Conservation (phyloP, 2,113 vertebrate genomes). For the Antechinus flavipes region DNA sequence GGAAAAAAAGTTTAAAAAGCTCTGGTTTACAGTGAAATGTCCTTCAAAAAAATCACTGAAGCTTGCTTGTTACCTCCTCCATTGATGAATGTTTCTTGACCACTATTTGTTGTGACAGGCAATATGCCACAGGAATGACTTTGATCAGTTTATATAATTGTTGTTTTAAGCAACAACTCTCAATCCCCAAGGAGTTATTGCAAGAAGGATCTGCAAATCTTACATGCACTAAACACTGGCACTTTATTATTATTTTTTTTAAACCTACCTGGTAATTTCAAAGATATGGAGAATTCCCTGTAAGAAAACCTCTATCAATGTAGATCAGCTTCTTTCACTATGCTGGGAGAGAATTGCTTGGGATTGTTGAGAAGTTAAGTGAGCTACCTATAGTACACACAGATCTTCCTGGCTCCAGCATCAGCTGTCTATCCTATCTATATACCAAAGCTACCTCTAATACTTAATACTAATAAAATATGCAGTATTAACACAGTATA, state of each 20-base stretch:
- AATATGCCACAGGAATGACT: background rate
- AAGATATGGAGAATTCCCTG: background rate
- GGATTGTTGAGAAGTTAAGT: background rate
- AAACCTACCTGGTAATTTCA: background rate
- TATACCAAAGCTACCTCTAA: background rate
- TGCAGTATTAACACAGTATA: background rate
- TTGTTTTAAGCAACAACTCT: background rate
- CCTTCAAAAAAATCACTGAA: conserved; percentile 22
- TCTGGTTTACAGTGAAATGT: background rate
- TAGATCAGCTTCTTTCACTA: background rate
- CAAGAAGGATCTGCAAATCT: background rate
- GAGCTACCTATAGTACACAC: background rate
- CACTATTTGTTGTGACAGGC: background rate
- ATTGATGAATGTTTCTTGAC: background rate
- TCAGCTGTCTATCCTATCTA: background rate
- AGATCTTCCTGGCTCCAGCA: background rate
- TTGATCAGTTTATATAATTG: background rate
- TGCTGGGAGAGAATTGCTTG: background rate
- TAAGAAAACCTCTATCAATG: background rate
- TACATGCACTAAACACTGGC: background rate
- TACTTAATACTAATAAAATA: background rate
- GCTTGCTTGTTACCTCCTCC: background rate
- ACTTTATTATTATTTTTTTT: background rate
- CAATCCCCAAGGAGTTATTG: background rate
- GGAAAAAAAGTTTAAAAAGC: too few species aligned